phyloP scores from a whole-genome alignment of 2,113 vertebrate genomes.

The Mormyrus lacerda region DNA sequence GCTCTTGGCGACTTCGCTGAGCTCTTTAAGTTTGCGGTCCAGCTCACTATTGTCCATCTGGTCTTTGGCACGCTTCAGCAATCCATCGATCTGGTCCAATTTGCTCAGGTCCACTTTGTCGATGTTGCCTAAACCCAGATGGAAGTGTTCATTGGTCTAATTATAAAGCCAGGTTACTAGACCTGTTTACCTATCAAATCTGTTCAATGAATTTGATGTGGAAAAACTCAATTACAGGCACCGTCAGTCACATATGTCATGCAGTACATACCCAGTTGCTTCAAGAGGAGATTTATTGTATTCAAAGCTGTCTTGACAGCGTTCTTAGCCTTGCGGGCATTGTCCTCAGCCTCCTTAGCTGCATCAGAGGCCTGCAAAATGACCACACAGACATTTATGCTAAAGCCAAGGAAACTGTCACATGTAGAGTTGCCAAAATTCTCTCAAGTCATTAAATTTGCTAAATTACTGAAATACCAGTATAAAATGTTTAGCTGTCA shows the following conservation, averaged over 20 bases:
- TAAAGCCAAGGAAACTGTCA: neutral
- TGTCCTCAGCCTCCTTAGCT: constrained; percentile 87
- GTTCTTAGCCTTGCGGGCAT: constrained; percentile 86
- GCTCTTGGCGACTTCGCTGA: constrained; percentile 72
- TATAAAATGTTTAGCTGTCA: neutral
- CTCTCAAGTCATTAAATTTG: neutral
- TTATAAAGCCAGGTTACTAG: neutral
- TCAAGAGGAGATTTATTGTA: constrained; percentile 72
- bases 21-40: constrained; percentile 77
- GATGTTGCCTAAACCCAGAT: constrained; percentile 69
- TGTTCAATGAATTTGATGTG: neutral
- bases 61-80: constrained; percentile 75
- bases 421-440: neutral
- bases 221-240: neutral
- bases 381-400: neutral
- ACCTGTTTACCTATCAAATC: neutral
- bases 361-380: constrained; percentile 72
- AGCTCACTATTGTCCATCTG: constrained; percentile 77
- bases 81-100: constrained; percentile 79
- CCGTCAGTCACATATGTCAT: neutral
- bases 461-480: neutral
- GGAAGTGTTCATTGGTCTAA: neutral
- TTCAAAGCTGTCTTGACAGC: constrained; percentile 75
- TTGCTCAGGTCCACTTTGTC: constrained; percentile 88
- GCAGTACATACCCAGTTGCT: constrained; percentile 71